phyloP scores from a whole-genome alignment of 23 tunicate species.

The Styela clava region DNA sequence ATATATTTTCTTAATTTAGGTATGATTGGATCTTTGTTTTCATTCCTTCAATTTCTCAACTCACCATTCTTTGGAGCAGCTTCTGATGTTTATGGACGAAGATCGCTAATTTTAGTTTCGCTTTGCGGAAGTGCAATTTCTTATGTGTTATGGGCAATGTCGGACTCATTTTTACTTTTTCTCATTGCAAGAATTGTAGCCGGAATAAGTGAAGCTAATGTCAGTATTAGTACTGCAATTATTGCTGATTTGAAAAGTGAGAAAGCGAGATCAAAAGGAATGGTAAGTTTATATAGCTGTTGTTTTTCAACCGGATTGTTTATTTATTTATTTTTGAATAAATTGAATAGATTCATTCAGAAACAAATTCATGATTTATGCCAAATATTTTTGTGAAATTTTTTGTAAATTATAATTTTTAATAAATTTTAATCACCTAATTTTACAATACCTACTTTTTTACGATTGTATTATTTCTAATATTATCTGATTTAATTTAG shows the following conservation, averaged over 20 bases:
- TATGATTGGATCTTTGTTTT: conserved; percentile 91
- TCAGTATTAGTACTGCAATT: conserved; percentile 88
- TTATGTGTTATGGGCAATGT: conserved; percentile 66
- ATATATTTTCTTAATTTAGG: conserved; percentile 31
- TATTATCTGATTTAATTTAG: too few relatives aligned
- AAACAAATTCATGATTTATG: too few relatives aligned
- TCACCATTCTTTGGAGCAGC: conserved; percentile 97
- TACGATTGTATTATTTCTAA: too few relatives aligned
- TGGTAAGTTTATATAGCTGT: too few relatives aligned
- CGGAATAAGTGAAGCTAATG: conserved; percentile 93
- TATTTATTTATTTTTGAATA: too few relatives aligned
- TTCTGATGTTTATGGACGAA: conserved; percentile 83
- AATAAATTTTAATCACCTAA: too few relatives aligned
- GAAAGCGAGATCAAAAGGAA: conserved; percentile 66
- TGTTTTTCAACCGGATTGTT: too few relatives aligned
- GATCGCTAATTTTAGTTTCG: conserved; percentile 62
- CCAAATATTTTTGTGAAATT: too few relatives aligned
- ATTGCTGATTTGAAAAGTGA: conserved; percentile 78
- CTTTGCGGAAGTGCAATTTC: conserved; percentile 70
- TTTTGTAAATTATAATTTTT: too few relatives aligned
- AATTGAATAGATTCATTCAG: too few relatives aligned
- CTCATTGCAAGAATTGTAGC: conserved; percentile 81
- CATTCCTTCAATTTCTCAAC: conserved; percentile 91
- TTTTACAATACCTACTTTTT: too few relatives aligned
- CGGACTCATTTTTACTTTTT: conserved; percentile 72